A percentile compares a stretch with the other conserved stretches of the same genome.
phyloP scores from a whole-genome alignment of 2,797 vertebrate species.

The Pelochelys cantorii region DNA sequence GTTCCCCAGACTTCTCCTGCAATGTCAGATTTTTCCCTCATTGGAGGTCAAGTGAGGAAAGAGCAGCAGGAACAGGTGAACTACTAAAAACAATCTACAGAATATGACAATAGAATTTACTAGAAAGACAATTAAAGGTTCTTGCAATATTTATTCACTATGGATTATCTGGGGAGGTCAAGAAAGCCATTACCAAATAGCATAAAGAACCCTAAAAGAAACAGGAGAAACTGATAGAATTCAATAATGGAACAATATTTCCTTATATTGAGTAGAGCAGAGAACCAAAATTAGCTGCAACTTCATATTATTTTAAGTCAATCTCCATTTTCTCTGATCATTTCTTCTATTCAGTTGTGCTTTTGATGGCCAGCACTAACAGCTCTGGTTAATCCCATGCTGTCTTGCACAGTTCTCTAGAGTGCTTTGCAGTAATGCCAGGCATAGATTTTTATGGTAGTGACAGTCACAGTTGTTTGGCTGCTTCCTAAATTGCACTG shows the following conservation, averaged over 20 bases:
- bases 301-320: neutral
- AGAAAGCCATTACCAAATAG: neutral
- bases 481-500: neutral
- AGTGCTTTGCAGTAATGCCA: fast-evolving
- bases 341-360: neutral
- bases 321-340: neutral
- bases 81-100: neutral
- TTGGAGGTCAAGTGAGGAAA: neutral
- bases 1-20: neutral
- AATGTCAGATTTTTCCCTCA: neutral
- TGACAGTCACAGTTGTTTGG: fast-evolving
- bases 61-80: neutral
- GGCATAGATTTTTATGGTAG: fast-evolving
- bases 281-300: neutral
- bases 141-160: neutral
- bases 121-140: slow-evolving; percentile 6
- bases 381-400: neutral
- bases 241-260: too few species aligned
- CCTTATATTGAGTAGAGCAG: neutral
- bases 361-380: neutral
- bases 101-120: slow-evolving; percentile 9
- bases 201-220: neutral
- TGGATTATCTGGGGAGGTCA: neutral
- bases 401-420: fast-evolving
- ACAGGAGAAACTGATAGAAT: neutral